These are phyloP conservation scores for Latrodectus geometricus DNA, from an alignment of 1,140 invertebrate genomes.

Conservation along the genomic window DNA sequence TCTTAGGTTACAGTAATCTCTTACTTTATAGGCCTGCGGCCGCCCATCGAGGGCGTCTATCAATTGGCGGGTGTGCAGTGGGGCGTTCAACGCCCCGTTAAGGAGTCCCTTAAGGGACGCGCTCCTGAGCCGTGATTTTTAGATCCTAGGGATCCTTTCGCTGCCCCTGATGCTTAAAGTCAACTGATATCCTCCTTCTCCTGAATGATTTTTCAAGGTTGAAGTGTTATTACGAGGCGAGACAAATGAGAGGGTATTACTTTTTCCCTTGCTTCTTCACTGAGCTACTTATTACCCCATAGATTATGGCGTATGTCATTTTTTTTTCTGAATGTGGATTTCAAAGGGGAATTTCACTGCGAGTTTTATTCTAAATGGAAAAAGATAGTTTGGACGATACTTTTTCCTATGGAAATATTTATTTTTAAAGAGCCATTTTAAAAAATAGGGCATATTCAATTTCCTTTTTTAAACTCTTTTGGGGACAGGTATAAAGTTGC, in stretches of 20 bases:
- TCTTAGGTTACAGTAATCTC: slow-evolving; percentile 44
- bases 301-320: too few relatives aligned
- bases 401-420: too few relatives aligned
- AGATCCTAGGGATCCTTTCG: background rate
- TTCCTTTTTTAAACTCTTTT: too few relatives aligned
- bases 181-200: background rate
- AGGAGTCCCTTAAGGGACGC: slow-evolving; percentile 13
- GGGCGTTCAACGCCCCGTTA: slow-evolving; percentile 39
- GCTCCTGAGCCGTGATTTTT: slow-evolving; percentile 37
- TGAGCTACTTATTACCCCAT: background rate
- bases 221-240: slow-evolving; percentile 30
- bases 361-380: too few relatives aligned
- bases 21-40: slow-evolving; percentile 44
- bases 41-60: slow-evolving; percentile 31
- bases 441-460: too few relatives aligned
- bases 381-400: too few relatives aligned
- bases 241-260: slow-evolving; percentile 50
- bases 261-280: background rate
- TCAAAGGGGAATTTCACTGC: too few relatives aligned
- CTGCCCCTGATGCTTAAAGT: too few relatives aligned
- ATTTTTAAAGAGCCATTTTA: too few relatives aligned
- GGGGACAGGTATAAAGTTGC: too few relatives aligned
- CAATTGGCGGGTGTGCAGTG: slow-evolving; percentile 32
- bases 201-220: slow-evolving; percentile 20
- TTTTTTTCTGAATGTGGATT: too few relatives aligned